Evolutionary conservation across 2,888 invertebrate species (phyloP).

Genomic region (Drosophila lutescens): DNA sequence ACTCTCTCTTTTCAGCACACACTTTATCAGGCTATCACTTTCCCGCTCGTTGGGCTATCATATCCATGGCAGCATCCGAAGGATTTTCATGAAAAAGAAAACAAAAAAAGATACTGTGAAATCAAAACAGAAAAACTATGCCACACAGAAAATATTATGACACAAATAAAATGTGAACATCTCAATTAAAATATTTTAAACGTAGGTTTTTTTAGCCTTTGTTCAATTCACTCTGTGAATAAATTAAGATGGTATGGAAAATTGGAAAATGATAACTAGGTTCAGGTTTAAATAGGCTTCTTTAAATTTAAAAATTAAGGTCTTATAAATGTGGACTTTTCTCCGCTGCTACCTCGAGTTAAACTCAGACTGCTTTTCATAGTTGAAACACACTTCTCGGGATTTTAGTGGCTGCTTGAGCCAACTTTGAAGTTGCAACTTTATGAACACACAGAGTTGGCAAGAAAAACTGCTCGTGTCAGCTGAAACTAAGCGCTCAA

Average conservation of each 20-base stretch:
- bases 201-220: neutral
- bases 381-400: slow-evolving; percentile 8
- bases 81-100: slow-evolving; percentile 21
- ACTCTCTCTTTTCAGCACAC: slow-evolving; percentile 2
- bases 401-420: slow-evolving; percentile 16
- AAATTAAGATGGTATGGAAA: neutral
- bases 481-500: slow-evolving; percentile 32
- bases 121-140: slow-evolving; percentile 20
- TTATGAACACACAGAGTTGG: slow-evolving; percentile 26
- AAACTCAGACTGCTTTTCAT: neutral
- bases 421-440: slow-evolving; percentile 36
- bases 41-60: slow-evolving; percentile 18
- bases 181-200: slow-evolving; percentile 1
- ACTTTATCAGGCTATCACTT: neutral
- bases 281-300: no score
- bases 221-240: neutral
- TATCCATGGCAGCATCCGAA: slow-evolving; percentile 35
- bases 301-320: no score
- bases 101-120: slow-evolving; percentile 13
- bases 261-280: no score
- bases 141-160: neutral
- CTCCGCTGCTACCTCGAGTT: neutral
- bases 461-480: slow-evolving; percentile 21
- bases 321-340: neutral
- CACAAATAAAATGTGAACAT: neutral